Conservation (phyloP, 37 sponge, comb jelly and placozoan species). For the Cladorhizidae sp. region DNA sequence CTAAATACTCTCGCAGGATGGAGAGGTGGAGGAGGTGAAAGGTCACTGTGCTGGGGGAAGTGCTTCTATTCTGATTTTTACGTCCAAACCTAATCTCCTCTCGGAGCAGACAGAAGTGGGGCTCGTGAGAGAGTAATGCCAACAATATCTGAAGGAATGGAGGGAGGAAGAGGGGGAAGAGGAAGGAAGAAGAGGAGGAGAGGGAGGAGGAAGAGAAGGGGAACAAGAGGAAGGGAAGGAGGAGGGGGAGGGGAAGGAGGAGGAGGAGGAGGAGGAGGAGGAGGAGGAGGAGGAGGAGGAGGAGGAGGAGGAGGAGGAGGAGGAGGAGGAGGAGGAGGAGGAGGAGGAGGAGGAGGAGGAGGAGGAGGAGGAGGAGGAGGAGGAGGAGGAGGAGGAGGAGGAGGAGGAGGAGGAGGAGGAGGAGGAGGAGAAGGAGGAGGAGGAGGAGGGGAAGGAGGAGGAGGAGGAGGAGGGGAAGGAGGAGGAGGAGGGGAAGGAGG, state of each 20-base stretch:
- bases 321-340: neutral
- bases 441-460: neutral
- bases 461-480: neutral
- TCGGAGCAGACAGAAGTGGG: constrained; percentile 94
- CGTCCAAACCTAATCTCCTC: constrained; percentile 95
- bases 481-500: neutral
- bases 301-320: neutral
- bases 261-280: neutral
- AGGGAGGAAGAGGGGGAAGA: neutral
- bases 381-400: neutral
- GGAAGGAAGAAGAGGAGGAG: neutral
- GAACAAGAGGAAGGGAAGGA: neutral
- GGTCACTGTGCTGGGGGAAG: constrained; percentile 76
- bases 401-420: neutral
- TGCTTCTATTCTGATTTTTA: constrained; percentile 59
- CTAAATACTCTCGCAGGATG: constrained; percentile 92
- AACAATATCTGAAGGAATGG: constrained; percentile 80
- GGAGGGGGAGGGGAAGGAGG: neutral
- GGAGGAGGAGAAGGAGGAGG: neutral
- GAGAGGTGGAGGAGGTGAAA: constrained; percentile 98
- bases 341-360: neutral
- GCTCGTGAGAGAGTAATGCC: constrained; percentile 94
- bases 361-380: neutral
- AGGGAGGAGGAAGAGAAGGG: neutral
- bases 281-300: neutral